Percentiles rank a stretch among this genome's conserved stretches.
These are phyloP conservation scores for Xestia c-nigrum DNA, from an alignment of 2,888 invertebrate species.

Conservation along the genomic window DNA sequence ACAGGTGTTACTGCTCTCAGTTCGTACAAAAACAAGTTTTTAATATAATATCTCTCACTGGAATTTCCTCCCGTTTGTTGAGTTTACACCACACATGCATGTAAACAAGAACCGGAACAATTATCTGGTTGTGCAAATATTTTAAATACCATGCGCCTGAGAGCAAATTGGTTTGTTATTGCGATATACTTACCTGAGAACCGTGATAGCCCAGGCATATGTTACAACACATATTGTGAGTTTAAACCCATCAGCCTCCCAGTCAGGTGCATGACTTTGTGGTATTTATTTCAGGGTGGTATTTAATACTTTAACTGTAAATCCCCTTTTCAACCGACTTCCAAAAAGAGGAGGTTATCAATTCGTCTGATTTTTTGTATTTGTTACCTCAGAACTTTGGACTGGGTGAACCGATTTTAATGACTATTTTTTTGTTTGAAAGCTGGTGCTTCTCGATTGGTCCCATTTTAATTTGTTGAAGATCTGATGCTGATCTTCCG, in stretches of 20 bases:
- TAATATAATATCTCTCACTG: conserved; percentile 27
- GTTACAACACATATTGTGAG: neutral
- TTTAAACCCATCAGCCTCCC: neutral
- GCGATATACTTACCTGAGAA: neutral
- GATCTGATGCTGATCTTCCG: too few relatives aligned
- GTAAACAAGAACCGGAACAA: conserved; percentile 38
- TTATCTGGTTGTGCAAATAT: conserved; percentile 35
- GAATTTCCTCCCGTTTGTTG: conserved; percentile 42
- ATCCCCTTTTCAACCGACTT: too few relatives aligned
- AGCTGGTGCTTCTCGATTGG: too few relatives aligned
- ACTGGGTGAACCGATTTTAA: too few relatives aligned
- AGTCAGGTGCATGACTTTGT: neutral
- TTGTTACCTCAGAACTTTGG: too few relatives aligned
- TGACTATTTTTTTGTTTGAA: too few relatives aligned
- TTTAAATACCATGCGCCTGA: conserved; percentile 7
- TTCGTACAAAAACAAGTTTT: conserved; percentile 36
- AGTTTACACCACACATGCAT: conserved; percentile 8
- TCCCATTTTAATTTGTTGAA: too few relatives aligned
- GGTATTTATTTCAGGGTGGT: neutral
- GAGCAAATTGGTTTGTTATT: conserved; percentile 13
- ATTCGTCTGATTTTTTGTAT: too few relatives aligned
- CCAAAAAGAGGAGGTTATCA: too few relatives aligned
- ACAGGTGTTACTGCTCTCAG: conserved; percentile 36
- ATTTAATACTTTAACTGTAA: too few relatives aligned
- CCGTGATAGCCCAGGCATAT: neutral